A percentile compares a stretch with the other conserved stretches of the same genome.
These are phyloP conservation scores for Mormyrus proboscirostris DNA, from an alignment of 2,797 vertebrate species.

Conservation along the genomic window DNA sequence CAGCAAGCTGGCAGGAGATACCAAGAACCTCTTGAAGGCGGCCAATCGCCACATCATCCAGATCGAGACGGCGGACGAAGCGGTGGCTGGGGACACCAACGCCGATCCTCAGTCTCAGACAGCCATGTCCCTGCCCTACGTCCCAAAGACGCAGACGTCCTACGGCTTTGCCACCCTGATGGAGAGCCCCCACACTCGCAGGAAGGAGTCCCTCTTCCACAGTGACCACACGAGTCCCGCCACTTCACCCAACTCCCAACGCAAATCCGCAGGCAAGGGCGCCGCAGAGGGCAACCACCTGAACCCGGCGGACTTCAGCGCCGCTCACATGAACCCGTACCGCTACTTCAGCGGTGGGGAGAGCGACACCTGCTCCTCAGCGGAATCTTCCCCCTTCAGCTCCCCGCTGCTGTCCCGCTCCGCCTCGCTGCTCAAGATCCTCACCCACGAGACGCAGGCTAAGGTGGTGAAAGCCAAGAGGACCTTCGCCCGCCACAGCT, in stretches of 20 bases:
- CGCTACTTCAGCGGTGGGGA: constrained; percentile 90
- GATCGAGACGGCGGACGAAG: constrained; percentile 87
- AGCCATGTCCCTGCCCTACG: constrained; percentile 84
- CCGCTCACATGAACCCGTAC: constrained; percentile 78
- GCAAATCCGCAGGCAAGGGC: constrained; percentile 49
- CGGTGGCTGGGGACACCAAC: constrained; percentile 69
- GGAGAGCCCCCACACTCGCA: constrained; percentile 91
- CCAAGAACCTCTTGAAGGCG: constrained; percentile 70
- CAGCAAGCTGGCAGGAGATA: constrained; percentile 70
- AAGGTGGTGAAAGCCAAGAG: constrained; percentile 88
- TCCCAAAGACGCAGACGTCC: constrained; percentile 90
- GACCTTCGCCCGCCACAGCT: constrained; percentile 82
- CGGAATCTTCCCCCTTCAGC: constrained; percentile 88
- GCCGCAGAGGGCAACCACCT: constrained; percentile 61
- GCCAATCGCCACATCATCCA: constrained; percentile 90
- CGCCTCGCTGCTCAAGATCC: constrained; percentile 85
- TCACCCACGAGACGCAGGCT: constrained; percentile 88
- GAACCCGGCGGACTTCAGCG: constrained; percentile 65
- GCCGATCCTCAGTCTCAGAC: constrained; percentile 83
- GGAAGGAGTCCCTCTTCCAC: constrained; percentile 92
- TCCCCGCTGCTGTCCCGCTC: constrained; percentile 89
- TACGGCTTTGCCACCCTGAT: constrained; percentile 86
- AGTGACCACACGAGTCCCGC: constrained; percentile 80
- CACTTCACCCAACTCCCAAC: constrained; percentile 76
- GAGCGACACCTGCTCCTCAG: constrained; percentile 92